These are phyloP conservation scores for Diogma glabrata DNA, from an alignment of 2,888 invertebrate genomes.

Conservation along the genomic window DNA sequence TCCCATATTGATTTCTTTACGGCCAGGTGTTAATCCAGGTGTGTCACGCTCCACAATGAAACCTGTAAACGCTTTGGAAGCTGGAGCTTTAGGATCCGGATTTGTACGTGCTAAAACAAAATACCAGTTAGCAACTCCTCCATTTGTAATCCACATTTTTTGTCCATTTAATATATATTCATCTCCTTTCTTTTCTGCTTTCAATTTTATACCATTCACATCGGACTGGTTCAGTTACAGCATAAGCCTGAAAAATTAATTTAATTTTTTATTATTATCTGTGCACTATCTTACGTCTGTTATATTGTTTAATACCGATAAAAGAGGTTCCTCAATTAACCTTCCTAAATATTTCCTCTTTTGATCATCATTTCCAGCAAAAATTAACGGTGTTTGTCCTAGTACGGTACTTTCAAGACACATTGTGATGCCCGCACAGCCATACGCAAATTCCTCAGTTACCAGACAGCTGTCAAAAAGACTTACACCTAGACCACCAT, in stretches of 20 bases:
- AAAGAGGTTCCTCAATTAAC: slow-evolving; percentile 69
- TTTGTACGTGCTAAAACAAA: slow-evolving; percentile 82
- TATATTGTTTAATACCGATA: too few relatives aligned
- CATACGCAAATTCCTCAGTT: slow-evolving; percentile 62
- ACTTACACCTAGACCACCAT: slow-evolving; percentile 54
- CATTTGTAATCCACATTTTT: slow-evolving; percentile 98
- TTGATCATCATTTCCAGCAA: slow-evolving; percentile 73
- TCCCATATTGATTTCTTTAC: slow-evolving; percentile 62
- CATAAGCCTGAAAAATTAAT: too few relatives aligned
- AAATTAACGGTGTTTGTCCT: slow-evolving; percentile 75
- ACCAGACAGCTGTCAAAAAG: slow-evolving; percentile 54
- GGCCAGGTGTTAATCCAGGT: slow-evolving; percentile 51
- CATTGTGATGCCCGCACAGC: slow-evolving; percentile 60
- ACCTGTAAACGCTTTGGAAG: slow-evolving; percentile 70
- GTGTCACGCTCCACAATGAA: slow-evolving; percentile 59
- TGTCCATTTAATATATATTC: slow-evolving; percentile 82
- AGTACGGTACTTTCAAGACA: slow-evolving; percentile 59
- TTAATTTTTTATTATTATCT: too few relatives aligned
- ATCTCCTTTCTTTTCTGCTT: slow-evolving; percentile 79
- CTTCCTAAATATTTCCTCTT: slow-evolving; percentile 83
- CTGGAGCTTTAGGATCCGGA: slow-evolving; percentile 73
- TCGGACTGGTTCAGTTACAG: slow-evolving; percentile 92
- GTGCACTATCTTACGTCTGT: too few relatives aligned
- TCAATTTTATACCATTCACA: slow-evolving; percentile 75
- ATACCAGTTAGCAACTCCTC: slow-evolving; percentile 85